phyloP scores from a whole-genome alignment of 53 echinoderm and acorn worm genomes.

The Henricia sp. region DNA sequence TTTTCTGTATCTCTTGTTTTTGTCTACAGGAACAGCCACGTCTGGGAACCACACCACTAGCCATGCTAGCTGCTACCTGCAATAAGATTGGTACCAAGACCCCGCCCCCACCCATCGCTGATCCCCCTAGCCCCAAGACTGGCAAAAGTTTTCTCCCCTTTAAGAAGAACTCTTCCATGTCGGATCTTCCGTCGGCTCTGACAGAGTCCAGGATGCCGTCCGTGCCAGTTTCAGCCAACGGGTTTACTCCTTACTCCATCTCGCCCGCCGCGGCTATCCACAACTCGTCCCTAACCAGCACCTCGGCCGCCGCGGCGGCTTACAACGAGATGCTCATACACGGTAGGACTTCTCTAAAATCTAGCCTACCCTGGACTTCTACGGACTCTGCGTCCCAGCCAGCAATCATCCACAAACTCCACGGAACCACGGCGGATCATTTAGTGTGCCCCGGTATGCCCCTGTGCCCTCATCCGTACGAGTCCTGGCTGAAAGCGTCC shows the following conservation, averaged over 20 bases:
- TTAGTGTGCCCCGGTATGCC: slow-evolving; percentile 60
- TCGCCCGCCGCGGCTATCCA: slow-evolving; percentile 37
- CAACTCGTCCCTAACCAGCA: slow-evolving; percentile 26
- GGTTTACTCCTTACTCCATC: slow-evolving; percentile 44
- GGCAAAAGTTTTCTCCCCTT: slow-evolving; percentile 72
- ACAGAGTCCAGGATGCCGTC: slow-evolving; percentile 58
- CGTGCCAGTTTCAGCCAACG: slow-evolving; percentile 7
- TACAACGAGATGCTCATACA: slow-evolving; percentile 59
- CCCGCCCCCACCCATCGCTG: slow-evolving; percentile 57
- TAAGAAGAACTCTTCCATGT: slow-evolving; percentile 62
- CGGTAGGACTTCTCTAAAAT: slow-evolving; percentile 60
- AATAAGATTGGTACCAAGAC: slow-evolving; percentile 79
- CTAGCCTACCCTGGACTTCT: slow-evolving; percentile 29
- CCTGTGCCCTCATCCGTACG: slow-evolving; percentile 64
- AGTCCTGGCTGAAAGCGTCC: slow-evolving; percentile 70
- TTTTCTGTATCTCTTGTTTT: slow-evolving; percentile 10
- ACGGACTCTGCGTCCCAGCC: slow-evolving; percentile 63
- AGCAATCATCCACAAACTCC: slow-evolving; percentile 72
- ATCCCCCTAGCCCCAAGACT: slow-evolving; percentile 41
- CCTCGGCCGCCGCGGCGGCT: slow-evolving; percentile 39
- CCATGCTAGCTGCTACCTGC: slow-evolving; percentile 94
- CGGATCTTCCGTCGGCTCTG: slow-evolving; percentile 56
- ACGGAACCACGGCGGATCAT: slow-evolving; percentile 58
- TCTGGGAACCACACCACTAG: slow-evolving; percentile 72
- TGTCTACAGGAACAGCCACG: slow-evolving; percentile 66